Evolutionary conservation across 2,113 vertebrate genomes (phyloP), one percentile per base, ranked within the genome.

Genomic region (Perca schrenkii): DNA sequence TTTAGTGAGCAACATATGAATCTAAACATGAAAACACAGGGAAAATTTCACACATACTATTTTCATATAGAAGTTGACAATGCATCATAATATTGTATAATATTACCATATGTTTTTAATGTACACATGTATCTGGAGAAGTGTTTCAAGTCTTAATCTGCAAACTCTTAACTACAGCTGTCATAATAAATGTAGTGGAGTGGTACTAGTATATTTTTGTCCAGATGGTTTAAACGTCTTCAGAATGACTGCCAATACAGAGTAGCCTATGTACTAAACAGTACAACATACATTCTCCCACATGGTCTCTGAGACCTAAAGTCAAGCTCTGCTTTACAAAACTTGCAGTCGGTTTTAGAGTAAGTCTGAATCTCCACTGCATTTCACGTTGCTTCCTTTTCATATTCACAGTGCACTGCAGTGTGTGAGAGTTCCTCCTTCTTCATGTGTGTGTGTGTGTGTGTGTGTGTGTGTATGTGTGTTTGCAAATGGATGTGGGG

Each of bases 401-500:
- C 82, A 87, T 80, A 79, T 80, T 88, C 14, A 73, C 54, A 17
- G 65, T 64, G 74, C n/a, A 77, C 82, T 77, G 77, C 63, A 81
- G 82, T 65, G 62, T 89, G 72, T 49, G 67, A 69, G 77, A 53
- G 72, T 54, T 25, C 56, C 56, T 46, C 69, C 66, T 71, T 84
- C 58, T 82, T 67, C 64, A 34, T 82, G 83, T 80, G 56, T 71
- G 53, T 63, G 71, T 77, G 60, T 83, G 76, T 19, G 77, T 74
- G 69, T 70, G 69, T 73, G 84, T 77, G 54, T 74, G 67, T 57
- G 74, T 70, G 71, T 85, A 75, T 65, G 84, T 71, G 74, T 77
- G 83, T 83, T 3, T 76, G 82, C 71, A 82, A 91, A 85, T 93
- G 94, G 91, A 92, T 89, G 94, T 95, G 89, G 93, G 76, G 92